Base-by-base conservation (phyloP, 2,888 invertebrate genomes). In the Sphecodes monilicornis region DNA sequence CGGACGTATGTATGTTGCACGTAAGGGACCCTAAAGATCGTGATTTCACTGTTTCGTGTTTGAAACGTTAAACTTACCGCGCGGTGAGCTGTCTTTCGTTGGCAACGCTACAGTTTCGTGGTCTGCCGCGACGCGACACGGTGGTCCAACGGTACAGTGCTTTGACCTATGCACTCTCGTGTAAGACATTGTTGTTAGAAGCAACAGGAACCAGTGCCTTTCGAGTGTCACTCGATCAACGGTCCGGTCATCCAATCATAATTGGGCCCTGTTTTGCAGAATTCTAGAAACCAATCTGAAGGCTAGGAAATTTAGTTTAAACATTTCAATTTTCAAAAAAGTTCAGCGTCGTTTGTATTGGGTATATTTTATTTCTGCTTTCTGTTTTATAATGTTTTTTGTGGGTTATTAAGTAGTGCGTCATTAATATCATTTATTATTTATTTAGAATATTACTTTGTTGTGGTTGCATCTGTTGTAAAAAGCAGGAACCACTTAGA, bases 11-110 rank as follows among this genome's bases (percentile, higher is more conserved):
- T 82, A 81, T 80, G 80, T 74, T 84, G 79, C 78, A 71, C 71
- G 69, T 83, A 84, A 83, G 76, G 66, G 57, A 78, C 73, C 71
- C 73, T 86, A 89, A 89, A 84, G 85, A 89, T 87, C 87, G 89
- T 84, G 89, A 87, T 89, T 89, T 82, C 87, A 80, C 76, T 82
- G 64, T 70, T 76, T 78, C 87, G 84, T 84, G 80, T 87, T 78
- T 82, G 84, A 85, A 89, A 84, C 86, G 88, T 88, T 86, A 84
- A 87, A 79, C 88, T 88, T 82, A 66, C 75, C 86, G 76, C 76
- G 80, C 60, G 60, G 60, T 60, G 60, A 68, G 76, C 78, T 88
- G 76, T 79, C 74, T 72, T 60, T 57, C 72, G 73, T 70, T 78
- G 75, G 77, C 54, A 81, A 77, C 69, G 82, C 41, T 78, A 84